Conservation (phyloP, 2,888 invertebrate genomes). For the Corbicula japonica region DNA sequence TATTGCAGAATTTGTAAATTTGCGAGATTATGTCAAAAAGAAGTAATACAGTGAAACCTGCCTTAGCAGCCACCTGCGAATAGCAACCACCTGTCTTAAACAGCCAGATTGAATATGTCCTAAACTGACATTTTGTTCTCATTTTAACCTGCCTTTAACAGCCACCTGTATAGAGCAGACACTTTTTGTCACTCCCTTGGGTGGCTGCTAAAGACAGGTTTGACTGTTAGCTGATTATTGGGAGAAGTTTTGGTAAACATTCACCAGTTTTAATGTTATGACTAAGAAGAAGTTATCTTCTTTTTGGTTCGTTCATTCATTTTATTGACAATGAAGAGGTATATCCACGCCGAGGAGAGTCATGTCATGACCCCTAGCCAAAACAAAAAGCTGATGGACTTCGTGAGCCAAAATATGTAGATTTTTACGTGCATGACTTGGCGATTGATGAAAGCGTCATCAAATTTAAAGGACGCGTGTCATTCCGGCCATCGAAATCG, state of each 20-base stretch:
- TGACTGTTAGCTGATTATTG: slow-evolving; percentile 34
- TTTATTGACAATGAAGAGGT: slow-evolving; percentile 25
- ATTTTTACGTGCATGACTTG: slow-evolving; percentile 30
- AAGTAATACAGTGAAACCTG: too few species aligned
- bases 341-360: slow-evolving; percentile 1
- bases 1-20: slow-evolving; percentile 11
- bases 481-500: slow-evolving; percentile 41
- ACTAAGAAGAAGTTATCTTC: slow-evolving; percentile 32
- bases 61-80: too few species aligned
- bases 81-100: too few species aligned
- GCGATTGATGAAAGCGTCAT: slow-evolving; percentile 55
- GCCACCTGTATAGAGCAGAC: slow-evolving; percentile 25
- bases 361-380: slow-evolving; percentile 31
- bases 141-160: slow-evolving; percentile 19
- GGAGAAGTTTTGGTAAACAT: slow-evolving; percentile 20
- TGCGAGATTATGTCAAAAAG: slow-evolving; percentile 6
- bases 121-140: too few species aligned
- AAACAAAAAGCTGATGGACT: slow-evolving; percentile 30
- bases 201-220: slow-evolving; percentile 7
- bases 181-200: slow-evolving; percentile 6
- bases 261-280: slow-evolving; percentile 26
- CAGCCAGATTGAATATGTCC: too few species aligned
- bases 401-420: slow-evolving; percentile 28
- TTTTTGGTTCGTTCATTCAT: slow-evolving; percentile 36
- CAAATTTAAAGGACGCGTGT: slow-evolving; percentile 57